These are phyloP conservation scores for Pangasius krempfi DNA, from an alignment of 2,797 vertebrate genomes.

Conservation along the genomic window DNA sequence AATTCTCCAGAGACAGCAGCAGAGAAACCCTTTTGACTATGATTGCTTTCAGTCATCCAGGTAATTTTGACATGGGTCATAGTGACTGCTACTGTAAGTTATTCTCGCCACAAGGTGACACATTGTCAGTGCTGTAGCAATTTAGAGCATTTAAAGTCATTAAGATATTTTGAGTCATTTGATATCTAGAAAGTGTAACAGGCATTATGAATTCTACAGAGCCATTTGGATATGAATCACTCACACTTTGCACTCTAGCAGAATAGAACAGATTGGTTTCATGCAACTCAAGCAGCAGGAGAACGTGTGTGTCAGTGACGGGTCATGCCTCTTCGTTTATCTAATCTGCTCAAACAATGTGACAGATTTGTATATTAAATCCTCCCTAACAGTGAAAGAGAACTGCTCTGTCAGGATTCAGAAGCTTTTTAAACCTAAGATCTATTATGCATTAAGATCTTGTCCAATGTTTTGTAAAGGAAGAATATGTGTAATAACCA, in stretches of 20 bases:
- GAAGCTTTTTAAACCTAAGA: background rate
- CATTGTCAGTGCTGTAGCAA: background rate
- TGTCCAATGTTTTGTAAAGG: background rate
- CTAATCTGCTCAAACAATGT: conserved; percentile 27
- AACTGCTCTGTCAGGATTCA: background rate
- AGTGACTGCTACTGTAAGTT: conserved; percentile 1
- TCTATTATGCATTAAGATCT: background rate
- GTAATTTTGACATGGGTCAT: background rate
- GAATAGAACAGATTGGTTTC: conserved; percentile 39
- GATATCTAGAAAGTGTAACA: conserved; percentile 14
- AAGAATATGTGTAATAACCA: background rate
- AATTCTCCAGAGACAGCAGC: background rate
- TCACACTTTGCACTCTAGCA: conserved; percentile 27
- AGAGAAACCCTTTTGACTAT: background rate
- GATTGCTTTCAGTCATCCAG: background rate
- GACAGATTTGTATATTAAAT: conserved; percentile 19
- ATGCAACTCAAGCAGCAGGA: conserved; percentile 25
- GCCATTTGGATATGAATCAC: conserved; percentile 38
- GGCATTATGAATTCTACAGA: conserved; percentile 4
- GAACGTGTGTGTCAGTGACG: conserved; percentile 19
- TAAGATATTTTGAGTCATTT: conserved; percentile 8
- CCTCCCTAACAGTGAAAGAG: background rate
- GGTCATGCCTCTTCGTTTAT: conserved; percentile 15
- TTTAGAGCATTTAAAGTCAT: conserved; percentile 17
- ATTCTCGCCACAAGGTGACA: background rate